Evolutionary conservation across 2,797 vertebrate species (phyloP), one percentile per base, ranked within the genome.

Genomic region (Lacerta agilis): DNA sequence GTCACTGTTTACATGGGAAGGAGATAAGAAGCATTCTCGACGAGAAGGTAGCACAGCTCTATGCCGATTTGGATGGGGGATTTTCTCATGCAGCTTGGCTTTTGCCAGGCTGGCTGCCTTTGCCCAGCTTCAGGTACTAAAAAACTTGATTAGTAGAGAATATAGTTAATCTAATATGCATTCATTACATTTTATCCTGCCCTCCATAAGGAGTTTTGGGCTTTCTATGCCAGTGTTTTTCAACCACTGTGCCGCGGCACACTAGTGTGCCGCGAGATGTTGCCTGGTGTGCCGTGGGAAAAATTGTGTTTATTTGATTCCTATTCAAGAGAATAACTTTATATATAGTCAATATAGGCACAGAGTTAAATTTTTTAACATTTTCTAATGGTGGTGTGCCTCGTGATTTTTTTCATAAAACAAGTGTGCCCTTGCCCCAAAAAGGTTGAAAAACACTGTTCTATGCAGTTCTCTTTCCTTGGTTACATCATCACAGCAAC

Each of bases 21-120:
- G 99, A 99, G 94, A 98, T 99, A 93, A 97, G 99, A 89, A 95
- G 97, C 90, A 94, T 98, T 92, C 95, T 99, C 91, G 93, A 98
- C 0, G 98, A 98, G 95, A 96, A 96, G 41, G 98, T 99, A 93
- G 98, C 99, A 20, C 98, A 98, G 93, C 98, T 99, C 5, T 99
- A 99, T 0, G 98, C 98, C 0, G 99, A 99, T 93, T 94, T 99
- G 96, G 99, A 99, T 15, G 99, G 99, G 72, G 99, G 99, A 2
- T 99, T 99, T 93, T 98, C 97, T 85, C 99, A 98, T 0, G 98
- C 97, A 2, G 99, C 99, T 82, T 99, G 99, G 99, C 97, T 99
- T 0, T 96, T 99, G 91, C 99, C 99, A 0, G 97, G 97, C 3
- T 99, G 99, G 99, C 96, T 99, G 64, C 99, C 99, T 20, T 95